A percentile compares a stretch with the other conserved stretches of the same genome.
Conservation (phyloP, 2,113 vertebrate species). For the Ophiodon elongatus region DNA sequence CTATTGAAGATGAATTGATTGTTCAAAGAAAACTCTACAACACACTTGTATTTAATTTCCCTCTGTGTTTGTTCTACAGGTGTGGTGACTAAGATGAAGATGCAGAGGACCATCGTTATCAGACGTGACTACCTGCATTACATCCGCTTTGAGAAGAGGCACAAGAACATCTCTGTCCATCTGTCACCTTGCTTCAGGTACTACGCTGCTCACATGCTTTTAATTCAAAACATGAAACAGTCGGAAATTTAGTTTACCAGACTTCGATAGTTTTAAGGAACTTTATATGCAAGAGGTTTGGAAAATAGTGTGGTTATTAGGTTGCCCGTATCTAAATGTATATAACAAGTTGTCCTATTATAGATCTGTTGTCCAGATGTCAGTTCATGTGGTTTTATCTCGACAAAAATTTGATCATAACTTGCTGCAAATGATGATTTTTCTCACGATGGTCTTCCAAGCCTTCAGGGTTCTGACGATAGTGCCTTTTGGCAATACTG, state of each 20-base stretch:
- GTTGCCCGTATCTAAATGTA: no score
- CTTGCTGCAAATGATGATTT: slow-evolving; percentile 80
- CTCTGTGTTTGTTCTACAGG: slow-evolving; percentile 74
- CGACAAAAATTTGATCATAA: no score
- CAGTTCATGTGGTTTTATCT: no score
- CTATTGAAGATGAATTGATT: no score
- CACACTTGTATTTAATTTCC: background rate
- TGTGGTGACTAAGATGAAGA: slow-evolving; percentile 99
- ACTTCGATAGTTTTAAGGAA: no score
- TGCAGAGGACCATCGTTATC: slow-evolving; percentile 98
- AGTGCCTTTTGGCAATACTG: slow-evolving; percentile 84
- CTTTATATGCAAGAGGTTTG: no score
- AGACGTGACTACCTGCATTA: slow-evolving; percentile 97
- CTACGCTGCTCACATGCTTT: rapidly evolving
- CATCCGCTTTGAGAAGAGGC: slow-evolving; percentile 97
- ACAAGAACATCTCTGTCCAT: slow-evolving; percentile 99
- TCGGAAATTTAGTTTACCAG: background rate
- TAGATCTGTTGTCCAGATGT: no score
- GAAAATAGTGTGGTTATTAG: no score
- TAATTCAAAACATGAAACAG: no score
- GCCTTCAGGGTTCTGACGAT: slow-evolving; percentile 84
- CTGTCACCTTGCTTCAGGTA: slow-evolving; percentile 97
- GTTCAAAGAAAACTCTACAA: no score
- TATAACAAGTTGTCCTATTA: no score
- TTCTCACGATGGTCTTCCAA: slow-evolving; percentile 95